Percentiles rank a stretch among this genome's conserved stretches.
These are phyloP conservation scores for Stercorarius parasiticus DNA, from an alignment of 2,113 vertebrate genomes.

Conservation along the genomic window DNA sequence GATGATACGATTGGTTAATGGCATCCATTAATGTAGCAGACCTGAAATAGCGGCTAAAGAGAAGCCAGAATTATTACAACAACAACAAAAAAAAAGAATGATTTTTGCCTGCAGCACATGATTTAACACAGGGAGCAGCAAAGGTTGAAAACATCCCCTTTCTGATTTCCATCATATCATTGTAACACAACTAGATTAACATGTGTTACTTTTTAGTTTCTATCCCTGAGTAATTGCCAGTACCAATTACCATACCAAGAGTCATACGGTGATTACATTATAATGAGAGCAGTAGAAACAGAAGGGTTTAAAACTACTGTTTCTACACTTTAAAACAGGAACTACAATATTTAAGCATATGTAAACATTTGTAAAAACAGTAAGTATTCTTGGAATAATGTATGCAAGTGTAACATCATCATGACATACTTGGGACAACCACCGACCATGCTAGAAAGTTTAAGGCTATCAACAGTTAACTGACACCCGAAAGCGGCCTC, in stretches of 20 bases:
- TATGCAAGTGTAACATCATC: not conserved
- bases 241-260: not conserved
- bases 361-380: not conserved
- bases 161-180: not conserved
- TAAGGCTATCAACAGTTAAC: not conserved
- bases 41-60: not conserved
- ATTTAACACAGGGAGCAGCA: not conserved
- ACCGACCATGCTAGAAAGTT: accelerated
- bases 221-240: not conserved
- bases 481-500: not conserved
- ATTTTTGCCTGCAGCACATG: conserved; percentile 14
- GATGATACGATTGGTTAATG: not conserved
- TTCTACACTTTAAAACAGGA: too few relatives aligned
- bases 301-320: not conserved
- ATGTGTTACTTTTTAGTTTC: not conserved
- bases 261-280: not conserved
- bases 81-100: not conserved
- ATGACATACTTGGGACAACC: not conserved
- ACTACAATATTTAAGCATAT: not conserved
- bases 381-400: not conserved
- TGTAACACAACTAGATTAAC: not conserved
- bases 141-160: not conserved
- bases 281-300: not conserved
- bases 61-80: conserved; percentile 14
- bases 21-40: not conserved